phyloP scores from a whole-genome alignment of 2,888 invertebrate species.

The Anorthoa munda region DNA sequence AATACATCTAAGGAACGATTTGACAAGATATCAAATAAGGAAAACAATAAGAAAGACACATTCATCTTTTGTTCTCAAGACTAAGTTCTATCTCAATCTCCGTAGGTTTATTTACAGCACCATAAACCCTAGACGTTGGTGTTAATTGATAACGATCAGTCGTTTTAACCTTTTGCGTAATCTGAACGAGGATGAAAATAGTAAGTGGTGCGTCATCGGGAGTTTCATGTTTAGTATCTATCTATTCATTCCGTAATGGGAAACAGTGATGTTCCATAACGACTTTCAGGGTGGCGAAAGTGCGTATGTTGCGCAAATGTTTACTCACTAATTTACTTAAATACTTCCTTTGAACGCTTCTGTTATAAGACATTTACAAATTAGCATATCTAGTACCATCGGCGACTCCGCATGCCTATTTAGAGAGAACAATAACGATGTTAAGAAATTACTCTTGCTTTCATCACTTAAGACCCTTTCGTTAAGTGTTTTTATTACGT shows the following conservation, averaged over 20 bases:
- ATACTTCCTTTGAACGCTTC: conserved; percentile 60
- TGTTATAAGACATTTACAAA: conserved; percentile 68
- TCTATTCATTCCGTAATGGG: conserved; percentile 57
- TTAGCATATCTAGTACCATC: conserved; percentile 75
- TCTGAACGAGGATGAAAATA: conserved; percentile 59
- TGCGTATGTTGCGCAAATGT: conserved; percentile 67
- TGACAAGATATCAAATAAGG: conserved; percentile 31
- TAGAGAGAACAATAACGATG: conserved; percentile 71
- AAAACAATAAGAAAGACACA: conserved; percentile 53
- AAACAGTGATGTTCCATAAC: conserved; percentile 46
- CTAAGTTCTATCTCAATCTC: conserved; percentile 39
- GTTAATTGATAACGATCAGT: conserved; percentile 63
- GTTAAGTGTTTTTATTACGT: conserved; percentile 58
- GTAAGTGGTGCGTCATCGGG: conserved; percentile 59
- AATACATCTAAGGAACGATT: conserved; percentile 35
- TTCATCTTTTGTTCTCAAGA: conserved; percentile 37
- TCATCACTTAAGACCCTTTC: conserved; percentile 63
- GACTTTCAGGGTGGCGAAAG: conserved; percentile 69
- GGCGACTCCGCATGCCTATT: conserved; percentile 59
- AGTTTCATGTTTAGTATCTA: conserved; percentile 49
- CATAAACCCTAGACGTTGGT: conserved; percentile 49
- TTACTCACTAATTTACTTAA: conserved; percentile 66
- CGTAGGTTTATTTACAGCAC: conserved; percentile 33
- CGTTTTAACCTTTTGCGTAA: conserved; percentile 58
- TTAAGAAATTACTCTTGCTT: conserved; percentile 68